Evolutionary conservation across 2,888 invertebrate species (phyloP).

Genomic region (Sarcophaga rosellei): DNA sequence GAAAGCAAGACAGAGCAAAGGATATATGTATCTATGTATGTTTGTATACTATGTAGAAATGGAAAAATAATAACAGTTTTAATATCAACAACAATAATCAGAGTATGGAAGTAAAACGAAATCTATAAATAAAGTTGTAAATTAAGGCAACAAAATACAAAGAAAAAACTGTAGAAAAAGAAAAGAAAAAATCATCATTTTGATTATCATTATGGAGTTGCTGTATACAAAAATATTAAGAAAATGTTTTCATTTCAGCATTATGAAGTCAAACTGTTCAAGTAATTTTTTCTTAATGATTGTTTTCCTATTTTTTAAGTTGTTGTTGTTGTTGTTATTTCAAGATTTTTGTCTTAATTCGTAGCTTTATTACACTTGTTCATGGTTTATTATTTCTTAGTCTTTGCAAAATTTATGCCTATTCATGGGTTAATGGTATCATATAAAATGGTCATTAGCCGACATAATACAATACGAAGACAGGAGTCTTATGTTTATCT

Average conservation of each 20-base stretch:
- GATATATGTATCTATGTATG: background rate
- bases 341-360: background rate
- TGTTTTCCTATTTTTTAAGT: slow-evolving; percentile 10
- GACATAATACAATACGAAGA: slow-evolving; percentile 38
- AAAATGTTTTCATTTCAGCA: background rate
- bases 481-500: slow-evolving; percentile 12
- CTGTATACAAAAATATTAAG: background rate
- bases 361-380: slow-evolving; percentile 2
- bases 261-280: slow-evolving; percentile 27
- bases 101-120: background rate
- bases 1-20: background rate
- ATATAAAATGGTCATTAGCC: slow-evolving; percentile 49
- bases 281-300: slow-evolving; percentile 48
- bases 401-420: slow-evolving; percentile 42
- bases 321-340: background rate
- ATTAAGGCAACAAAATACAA: background rate
- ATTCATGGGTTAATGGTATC: slow-evolving; percentile 23
- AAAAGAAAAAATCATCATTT: slow-evolving; percentile 31
- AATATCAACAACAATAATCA: background rate
- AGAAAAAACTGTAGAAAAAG: background rate
- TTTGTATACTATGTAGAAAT: background rate
- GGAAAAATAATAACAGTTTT: background rate
- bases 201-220: slow-evolving; percentile 35
- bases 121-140: slow-evolving; percentile 26
- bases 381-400: slow-evolving; percentile 18